Evolutionary conservation across 2,113 vertebrate genomes (phyloP), one percentile per base, ranked within the genome.

Genomic region (Pygoscelis antarcticus): DNA sequence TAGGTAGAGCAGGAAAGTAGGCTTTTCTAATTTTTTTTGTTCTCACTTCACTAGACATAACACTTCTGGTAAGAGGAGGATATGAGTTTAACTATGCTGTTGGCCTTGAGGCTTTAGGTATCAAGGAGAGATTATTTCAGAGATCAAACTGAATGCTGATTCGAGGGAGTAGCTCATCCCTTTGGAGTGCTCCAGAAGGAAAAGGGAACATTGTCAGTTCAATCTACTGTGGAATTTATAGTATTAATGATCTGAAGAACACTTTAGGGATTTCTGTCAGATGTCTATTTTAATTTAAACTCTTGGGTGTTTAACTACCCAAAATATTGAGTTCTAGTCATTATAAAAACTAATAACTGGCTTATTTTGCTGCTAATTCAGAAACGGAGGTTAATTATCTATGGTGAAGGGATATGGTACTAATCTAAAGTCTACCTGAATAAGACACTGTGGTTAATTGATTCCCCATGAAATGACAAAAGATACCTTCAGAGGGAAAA

Each of bases 271-370:
- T 98, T 98, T 98, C 96, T 97, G 97, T 97, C 96, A 97, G 97
- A 98, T 98, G 97, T 98, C 98, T 98, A 98, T 98, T 98, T 98
- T 98, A 98, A 98, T 98, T 98, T 98, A 98, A 98, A 97, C 98
- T 98, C 98, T 97, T 95, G 97, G 98, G 97, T 98, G 96, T 97
- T 98, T 98, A 98, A 98, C 98, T 98, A 98, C 97, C 98, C 98
- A 98, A 98, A 98, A 98, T 98, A 98, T 97, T 97, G 98, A 98
- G 97, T 98, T 97, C 98, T 97, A 95, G 97, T 98, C 98, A 98
- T 98, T 98, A 98, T 97, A 94, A 98, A 98, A 98, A 98, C 98
- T 98, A 98, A 98, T 98, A 98, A 98, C 97, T 97, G 97, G 93
- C 97, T 98, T 98, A 97, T 97, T 98, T 98, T 98, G 72, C 95